Evolutionary conservation across 2,888 invertebrate species (phyloP), one percentile per base, ranked within the genome.

Genomic region (Aelia acuminata): DNA sequence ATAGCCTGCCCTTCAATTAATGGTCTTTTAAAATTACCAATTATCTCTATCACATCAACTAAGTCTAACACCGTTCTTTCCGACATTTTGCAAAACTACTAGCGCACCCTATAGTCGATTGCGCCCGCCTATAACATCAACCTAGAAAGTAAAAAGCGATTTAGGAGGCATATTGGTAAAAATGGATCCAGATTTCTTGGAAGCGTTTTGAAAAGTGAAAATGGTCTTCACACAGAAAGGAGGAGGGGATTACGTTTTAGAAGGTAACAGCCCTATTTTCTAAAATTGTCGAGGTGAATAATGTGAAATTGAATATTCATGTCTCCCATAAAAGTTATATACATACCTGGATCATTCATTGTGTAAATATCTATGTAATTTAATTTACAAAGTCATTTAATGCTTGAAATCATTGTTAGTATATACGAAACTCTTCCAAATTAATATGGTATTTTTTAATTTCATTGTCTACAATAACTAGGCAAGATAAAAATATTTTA

Each of bases 181-280:
- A 35, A 70, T 35, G 31, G 18, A 53, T 57, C 26, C 0, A 70
- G 31, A 70, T 70, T 70, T 35, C 31, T 35, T 31, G 35, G 35
- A 70, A 70, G 35, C 7, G 63, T 70, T 70, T 70, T 35, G 31
- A 35, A 35, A 70, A 70, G 63, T 70, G 63, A 70, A 70, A 70
- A 18, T 70, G 31, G 63, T 31, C 35, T 70, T 31, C 4, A 18
- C 20, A 70, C 57, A 13, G 26, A 35, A 18, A 15, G 57, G 13
- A 26, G 31, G 11, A 15, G 15, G 31, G 63, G 4, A 70, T 70
- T 70, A 18, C 63, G 63, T 70, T 31, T 70, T 70, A 63, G 31
- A 35, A 35, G 63, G 18, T 26, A 57, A 57, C 26, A 70, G 63
- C 35, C 31, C 10, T 20, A 70, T 70, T 70, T 70, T 70, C 31